These are phyloP conservation scores for Hipparchia sbordonii DNA, from an alignment of 2,888 invertebrate genomes.

Conservation along the genomic window DNA sequence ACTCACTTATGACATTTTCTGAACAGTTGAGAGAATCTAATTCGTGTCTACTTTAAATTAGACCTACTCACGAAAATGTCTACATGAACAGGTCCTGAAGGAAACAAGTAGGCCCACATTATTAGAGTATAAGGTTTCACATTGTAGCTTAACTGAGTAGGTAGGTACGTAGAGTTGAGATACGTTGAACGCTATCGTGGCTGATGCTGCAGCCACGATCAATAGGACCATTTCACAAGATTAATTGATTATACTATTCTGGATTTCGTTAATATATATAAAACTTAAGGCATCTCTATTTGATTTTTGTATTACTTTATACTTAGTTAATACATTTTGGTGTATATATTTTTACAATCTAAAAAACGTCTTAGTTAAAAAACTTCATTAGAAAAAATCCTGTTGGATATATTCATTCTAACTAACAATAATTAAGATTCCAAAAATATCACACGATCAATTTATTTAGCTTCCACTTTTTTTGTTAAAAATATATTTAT, in stretches of 20 bases:
- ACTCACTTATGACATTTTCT: background rate
- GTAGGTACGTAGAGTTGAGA: background rate
- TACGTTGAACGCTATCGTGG: slow-evolving; percentile 24
- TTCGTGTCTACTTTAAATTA: no score
- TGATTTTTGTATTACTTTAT: background rate
- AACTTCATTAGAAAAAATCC: background rate
- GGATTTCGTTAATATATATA: background rate
- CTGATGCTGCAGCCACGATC: slow-evolving; percentile 47
- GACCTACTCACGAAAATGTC: no score
- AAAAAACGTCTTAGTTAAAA: background rate
- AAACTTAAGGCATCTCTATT: background rate
- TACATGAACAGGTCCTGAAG: no score
- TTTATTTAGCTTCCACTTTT: no score
- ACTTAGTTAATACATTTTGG: background rate
- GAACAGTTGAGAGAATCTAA: no score
- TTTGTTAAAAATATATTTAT: background rate
- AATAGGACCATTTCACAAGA: slow-evolving; percentile 42
- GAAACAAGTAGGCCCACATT: no score
- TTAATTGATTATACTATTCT: slow-evolving; percentile 1
- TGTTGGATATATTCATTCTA: no score
- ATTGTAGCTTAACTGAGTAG: background rate
- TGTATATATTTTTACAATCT: background rate
- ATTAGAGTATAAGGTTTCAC: background rate
- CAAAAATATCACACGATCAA: background rate
- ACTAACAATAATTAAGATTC: no score